Percentiles rank a stretch among this genome's conserved stretches.
phyloP scores from a whole-genome alignment of 1,140 invertebrate genomes.

The Bombus sibiricus region DNA sequence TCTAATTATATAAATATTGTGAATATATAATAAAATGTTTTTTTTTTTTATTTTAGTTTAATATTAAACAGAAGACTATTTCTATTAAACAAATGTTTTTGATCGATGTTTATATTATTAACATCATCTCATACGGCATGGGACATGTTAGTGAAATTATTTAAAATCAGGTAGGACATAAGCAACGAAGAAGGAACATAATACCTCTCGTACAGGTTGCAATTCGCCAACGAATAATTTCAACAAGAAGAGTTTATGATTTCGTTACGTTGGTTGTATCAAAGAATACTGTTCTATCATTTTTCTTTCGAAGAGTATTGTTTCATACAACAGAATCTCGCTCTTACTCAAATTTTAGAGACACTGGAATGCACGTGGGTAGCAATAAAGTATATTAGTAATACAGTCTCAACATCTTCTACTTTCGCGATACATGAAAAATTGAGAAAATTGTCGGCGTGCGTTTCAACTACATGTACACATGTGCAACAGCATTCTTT shows the following conservation, averaged over 20 bases:
- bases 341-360: neutral
- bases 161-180: neutral
- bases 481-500: neutral
- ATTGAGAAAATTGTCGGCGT: neutral
- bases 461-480: neutral
- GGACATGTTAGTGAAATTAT: neutral
- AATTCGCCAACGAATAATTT: neutral
- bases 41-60: neutral
- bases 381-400: conserved; percentile 1
- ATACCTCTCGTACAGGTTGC: neutral
- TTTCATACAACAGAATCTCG: neutral
- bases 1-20: neutral
- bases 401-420: neutral
- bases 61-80: neutral
- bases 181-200: conserved; percentile 8
- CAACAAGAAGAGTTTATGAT: neutral
- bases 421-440: neutral
- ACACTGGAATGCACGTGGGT: neutral
- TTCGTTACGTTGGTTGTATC: neutral
- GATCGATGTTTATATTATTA: neutral
- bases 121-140: neutral
- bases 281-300: neutral
- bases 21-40: neutral
- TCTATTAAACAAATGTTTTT: neutral
- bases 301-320: neutral